Evolutionary conservation across 1,140 invertebrate genomes (phyloP).

Genomic region (Caerostris darwini): DNA sequence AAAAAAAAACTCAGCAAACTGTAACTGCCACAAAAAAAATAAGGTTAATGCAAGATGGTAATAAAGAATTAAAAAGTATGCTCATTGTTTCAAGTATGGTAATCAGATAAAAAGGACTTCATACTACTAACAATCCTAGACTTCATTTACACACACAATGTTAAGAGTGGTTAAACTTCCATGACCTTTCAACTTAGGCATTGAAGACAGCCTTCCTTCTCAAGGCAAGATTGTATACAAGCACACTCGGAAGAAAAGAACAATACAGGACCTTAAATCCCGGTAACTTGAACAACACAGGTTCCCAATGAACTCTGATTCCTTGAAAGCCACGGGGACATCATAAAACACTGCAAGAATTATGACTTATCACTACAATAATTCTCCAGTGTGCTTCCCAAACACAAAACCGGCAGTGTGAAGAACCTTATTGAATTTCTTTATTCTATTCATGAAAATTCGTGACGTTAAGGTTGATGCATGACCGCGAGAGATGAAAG

Average conservation of each 20-base stretch:
- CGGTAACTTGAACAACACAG: background rate
- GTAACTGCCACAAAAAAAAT: no score
- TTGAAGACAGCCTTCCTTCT: background rate
- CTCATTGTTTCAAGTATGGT: no score
- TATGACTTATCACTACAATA: background rate
- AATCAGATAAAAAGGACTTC: no score
- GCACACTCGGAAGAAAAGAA: background rate
- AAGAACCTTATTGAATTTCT: slow-evolving; percentile 33
- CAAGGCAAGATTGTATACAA: background rate
- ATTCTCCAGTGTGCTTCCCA: background rate
- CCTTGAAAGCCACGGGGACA: background rate
- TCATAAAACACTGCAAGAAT: background rate
- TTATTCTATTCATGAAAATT: background rate
- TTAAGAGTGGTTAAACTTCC: background rate
- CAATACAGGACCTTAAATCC: background rate
- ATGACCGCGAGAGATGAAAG: background rate
- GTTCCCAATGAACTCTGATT: background rate
- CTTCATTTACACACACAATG: no score
- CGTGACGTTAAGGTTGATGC: background rate
- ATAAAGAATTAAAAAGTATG: no score
- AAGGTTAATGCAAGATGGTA: no score
- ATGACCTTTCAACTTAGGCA: background rate
- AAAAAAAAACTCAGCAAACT: no score
- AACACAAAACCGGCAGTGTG: slow-evolving; percentile 6
- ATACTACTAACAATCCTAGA: no score